phyloP scores from a whole-genome alignment of 2,888 invertebrate genomes.

The Noctua comes region DNA sequence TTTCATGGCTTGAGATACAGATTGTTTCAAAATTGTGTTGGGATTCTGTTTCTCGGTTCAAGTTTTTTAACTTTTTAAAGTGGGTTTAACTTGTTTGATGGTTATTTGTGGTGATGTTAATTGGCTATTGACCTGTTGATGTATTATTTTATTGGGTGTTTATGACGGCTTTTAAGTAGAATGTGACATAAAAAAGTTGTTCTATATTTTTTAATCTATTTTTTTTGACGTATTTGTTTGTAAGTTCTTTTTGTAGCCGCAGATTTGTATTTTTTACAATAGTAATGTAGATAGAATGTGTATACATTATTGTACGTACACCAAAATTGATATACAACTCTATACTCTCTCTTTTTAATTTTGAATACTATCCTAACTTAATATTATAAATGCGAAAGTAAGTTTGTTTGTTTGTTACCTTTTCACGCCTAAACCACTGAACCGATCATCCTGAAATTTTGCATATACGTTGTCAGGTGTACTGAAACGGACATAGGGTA shows the following conservation, averaged over 20 bases:
- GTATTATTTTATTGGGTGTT: slow-evolving; percentile 43
- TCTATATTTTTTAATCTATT: not conserved
- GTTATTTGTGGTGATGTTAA: slow-evolving; percentile 25
- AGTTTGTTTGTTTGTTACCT: too few relatives aligned
- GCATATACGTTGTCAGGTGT: too few relatives aligned
- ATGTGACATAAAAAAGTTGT: not conserved
- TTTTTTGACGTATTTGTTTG: not conserved
- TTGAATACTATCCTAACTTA: not conserved
- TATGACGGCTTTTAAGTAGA: slow-evolving; percentile 8
- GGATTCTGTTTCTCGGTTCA: slow-evolving; percentile 24
- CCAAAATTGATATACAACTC: not conserved
- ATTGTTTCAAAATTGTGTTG: slow-evolving; percentile 74
- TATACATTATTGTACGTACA: not conserved
- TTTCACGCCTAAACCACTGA: too few relatives aligned
- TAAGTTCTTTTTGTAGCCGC: not conserved
- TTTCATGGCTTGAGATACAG: slow-evolving; percentile 83
- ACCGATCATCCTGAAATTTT: too few relatives aligned
- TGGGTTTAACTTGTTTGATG: slow-evolving; percentile 8
- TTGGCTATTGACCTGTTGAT: slow-evolving; percentile 33
- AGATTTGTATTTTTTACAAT: not conserved
- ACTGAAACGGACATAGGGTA: too few relatives aligned
- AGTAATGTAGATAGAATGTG: not conserved
- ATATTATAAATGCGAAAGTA: too few relatives aligned
- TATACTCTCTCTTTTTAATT: not conserved
- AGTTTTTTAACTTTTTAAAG: slow-evolving; percentile 4